phyloP scores from a whole-genome alignment of 2,888 invertebrate species.

The Nycteola revayana region DNA sequence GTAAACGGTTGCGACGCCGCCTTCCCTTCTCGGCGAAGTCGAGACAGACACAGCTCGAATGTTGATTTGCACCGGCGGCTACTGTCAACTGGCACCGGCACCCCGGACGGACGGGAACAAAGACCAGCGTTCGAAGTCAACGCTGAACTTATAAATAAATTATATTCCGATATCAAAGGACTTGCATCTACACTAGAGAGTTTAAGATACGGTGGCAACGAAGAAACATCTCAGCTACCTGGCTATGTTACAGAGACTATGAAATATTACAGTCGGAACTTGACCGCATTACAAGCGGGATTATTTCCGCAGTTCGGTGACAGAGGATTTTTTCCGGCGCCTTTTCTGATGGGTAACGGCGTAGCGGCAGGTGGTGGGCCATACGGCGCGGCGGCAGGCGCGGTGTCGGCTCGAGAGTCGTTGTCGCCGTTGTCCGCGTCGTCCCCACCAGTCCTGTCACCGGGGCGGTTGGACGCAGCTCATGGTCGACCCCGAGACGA shows the following conservation, averaged over 20 bases:
- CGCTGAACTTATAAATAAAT: conserved; percentile 90
- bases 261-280: conserved; percentile 75
- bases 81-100: conserved; percentile 59
- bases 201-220: conserved; percentile 78
- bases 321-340: conserved; percentile 67
- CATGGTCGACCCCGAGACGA: conserved; percentile 70
- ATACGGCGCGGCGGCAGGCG: conserved; percentile 66
- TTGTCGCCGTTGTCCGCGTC: conserved; percentile 73
- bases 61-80: conserved; percentile 78
- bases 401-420: conserved; percentile 70
- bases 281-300: conserved; percentile 68
- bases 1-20: conserved; percentile 95
- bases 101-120: conserved; percentile 76
- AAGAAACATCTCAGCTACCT: conserved; percentile 67
- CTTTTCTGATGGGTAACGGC: conserved; percentile 70
- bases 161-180: conserved; percentile 89
- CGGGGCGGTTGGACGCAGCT: conserved; percentile 70
- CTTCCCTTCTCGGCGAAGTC: conserved; percentile 91
- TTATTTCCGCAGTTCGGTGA: conserved; percentile 69
- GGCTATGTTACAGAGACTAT: conserved; percentile 75
- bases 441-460: conserved; percentile 73
- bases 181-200: conserved; percentile 84
- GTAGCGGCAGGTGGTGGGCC: conserved; percentile 55
- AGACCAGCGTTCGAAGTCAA: conserved; percentile 85
- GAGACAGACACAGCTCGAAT: conserved; percentile 83